Base-by-base conservation (phyloP, 2,888 invertebrate genomes). In the Mechanitis mazaeus region DNA sequence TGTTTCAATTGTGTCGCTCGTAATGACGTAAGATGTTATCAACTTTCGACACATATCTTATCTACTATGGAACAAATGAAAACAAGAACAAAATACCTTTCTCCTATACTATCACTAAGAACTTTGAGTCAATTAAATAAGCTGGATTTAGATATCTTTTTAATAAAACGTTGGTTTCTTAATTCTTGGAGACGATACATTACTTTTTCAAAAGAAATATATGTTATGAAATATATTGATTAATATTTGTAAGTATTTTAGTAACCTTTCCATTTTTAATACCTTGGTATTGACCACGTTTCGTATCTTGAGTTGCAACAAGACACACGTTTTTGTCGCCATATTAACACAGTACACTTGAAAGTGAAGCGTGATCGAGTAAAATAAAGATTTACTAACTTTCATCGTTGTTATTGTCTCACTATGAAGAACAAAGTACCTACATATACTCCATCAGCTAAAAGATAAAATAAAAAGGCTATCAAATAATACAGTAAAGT, bases 1-100 rank as follows among this genome's bases (percentile, higher is more conserved):
- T 31, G 28, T 31, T 31, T 28, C 4, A 31, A 50, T 31, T 50
- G 28, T 50, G 50, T 50, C 1, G 42, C 42, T 47, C 9, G 31
- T 11, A 50, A 31, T 50, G 50, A 50, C 50, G 50, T 50, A 50
- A 50, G 31, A 50, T 31, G 7, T 50, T 50, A 50, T 50, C 50
- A 50, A 50, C 50, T 50, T 50, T 50, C 50, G 31, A 50, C 50
- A 50, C n/a, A 50, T 50, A 50, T 50, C 50, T 50, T 50, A 50
- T 50, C 50, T 50, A 47, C 7, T 28, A 50, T 31, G 50, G 11
- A 50, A 50, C 50, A 50, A 50, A 31, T 11, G 50, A 50, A 50
- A 50, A 50, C 9, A 31, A 31, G 50, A 50, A 50, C 31, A 9
- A 42, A 42, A 42, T 42, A 42, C 42, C 42, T 42, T 42, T 42